phyloP scores from a whole-genome alignment of 2,888 invertebrate genomes.

The Sminthurinus aureus region DNA sequence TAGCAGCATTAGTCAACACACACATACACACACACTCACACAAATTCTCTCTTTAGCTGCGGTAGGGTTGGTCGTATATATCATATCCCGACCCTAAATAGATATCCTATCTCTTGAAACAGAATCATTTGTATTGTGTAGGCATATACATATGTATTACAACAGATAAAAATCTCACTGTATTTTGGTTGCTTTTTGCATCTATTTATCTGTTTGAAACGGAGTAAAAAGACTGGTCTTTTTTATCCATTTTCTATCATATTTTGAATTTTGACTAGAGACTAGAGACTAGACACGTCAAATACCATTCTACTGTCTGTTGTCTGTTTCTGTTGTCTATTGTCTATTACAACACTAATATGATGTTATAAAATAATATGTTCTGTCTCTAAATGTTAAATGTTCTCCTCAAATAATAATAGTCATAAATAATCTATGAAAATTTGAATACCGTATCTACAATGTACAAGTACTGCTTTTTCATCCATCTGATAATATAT shows the following conservation, averaged over 20 bases:
- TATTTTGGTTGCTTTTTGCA: too few species aligned
- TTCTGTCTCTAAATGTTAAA: neutral
- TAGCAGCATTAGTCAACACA: too few species aligned
- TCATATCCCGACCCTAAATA: neutral
- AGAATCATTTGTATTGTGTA: too few species aligned
- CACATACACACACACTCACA: neutral
- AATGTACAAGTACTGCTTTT: too few species aligned
- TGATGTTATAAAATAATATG: neutral
- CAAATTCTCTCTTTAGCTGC: neutral
- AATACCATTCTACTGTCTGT: neutral
- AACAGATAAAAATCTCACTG: too few species aligned
- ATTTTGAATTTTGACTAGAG: neutral
- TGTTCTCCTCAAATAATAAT: conserved; percentile 1
- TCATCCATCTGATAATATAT: too few species aligned
- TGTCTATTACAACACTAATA: neutral
- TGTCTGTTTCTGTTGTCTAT: neutral
- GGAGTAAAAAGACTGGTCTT: too few species aligned
- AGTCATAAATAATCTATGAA: conserved; percentile 8
- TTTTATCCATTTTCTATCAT: too few species aligned
- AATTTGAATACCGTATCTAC: too few species aligned
- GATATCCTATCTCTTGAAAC: too few species aligned
- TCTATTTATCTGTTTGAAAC: too few species aligned
- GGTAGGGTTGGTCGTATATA: neutral
- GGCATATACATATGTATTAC: too few species aligned
- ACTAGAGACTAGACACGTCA: neutral